Percentiles rank a stretch among this genome's conserved stretches.
Conservation (phyloP, 2,888 invertebrate species). For the Drosophila algonquin region DNA sequence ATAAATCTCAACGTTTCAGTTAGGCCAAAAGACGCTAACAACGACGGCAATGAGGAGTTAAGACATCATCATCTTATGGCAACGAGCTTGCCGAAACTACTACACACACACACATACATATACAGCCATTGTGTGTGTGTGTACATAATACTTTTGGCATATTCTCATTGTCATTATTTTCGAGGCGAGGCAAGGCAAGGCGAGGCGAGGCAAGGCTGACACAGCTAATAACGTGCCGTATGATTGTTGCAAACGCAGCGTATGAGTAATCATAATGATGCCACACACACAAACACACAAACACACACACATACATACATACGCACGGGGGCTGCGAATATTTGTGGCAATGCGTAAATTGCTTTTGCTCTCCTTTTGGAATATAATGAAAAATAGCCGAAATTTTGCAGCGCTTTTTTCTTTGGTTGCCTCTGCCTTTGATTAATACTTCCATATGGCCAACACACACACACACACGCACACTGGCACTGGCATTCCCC, state of each 20-base stretch:
- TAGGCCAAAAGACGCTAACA: slow-evolving; percentile 43
- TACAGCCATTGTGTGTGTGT: too few relatives aligned
- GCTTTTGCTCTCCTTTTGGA: slow-evolving; percentile 42
- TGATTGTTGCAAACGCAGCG: slow-evolving; percentile 78
- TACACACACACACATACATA: slow-evolving; percentile 19
- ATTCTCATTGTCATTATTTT: slow-evolving; percentile 77
- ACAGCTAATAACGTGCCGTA: slow-evolving; percentile 77
- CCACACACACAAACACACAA: slow-evolving; percentile 18
- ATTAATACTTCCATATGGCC: slow-evolving; percentile 78
- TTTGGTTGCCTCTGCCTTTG: slow-evolving; percentile 42
- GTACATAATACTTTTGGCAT: slow-evolving; percentile 68
- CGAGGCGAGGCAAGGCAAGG: slow-evolving; percentile 63
- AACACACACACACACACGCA: not conserved
- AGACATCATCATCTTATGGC: slow-evolving; percentile 47
- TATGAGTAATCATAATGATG: slow-evolving; percentile 78
- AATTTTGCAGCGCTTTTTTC: slow-evolving; percentile 68
- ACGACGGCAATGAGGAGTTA: slow-evolving; percentile 44
- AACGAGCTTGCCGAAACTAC: slow-evolving; percentile 51
- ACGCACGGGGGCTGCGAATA: slow-evolving; percentile 38
- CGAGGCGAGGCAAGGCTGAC: slow-evolving; percentile 67
- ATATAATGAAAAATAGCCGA: slow-evolving; percentile 70
- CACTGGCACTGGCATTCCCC: slow-evolving; percentile 53
- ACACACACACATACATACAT: not conserved
- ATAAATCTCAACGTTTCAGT: slow-evolving; percentile 78
- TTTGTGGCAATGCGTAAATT: slow-evolving; percentile 71